Conservation (phyloP, 2,113 vertebrate genomes). For the Stercorarius parasiticus region DNA sequence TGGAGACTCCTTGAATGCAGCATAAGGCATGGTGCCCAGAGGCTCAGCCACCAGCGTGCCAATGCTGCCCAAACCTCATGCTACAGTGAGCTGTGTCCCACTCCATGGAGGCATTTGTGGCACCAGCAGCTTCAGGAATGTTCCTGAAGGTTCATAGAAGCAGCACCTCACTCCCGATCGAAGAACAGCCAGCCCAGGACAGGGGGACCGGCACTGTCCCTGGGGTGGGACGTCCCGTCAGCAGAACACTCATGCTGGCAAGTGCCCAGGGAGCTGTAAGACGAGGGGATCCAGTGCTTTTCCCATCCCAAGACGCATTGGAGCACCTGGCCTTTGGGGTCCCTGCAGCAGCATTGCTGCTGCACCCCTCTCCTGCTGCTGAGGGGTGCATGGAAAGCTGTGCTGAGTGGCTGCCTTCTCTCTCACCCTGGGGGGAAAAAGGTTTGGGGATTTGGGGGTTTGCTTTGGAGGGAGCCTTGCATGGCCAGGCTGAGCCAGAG, state of each 20-base stretch:
- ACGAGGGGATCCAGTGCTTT: neutral
- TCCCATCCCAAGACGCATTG: neutral
- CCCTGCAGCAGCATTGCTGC: neutral
- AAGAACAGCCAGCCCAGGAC: neutral
- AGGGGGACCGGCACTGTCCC: neutral
- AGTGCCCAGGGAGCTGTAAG: neutral
- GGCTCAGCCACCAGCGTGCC: neutral
- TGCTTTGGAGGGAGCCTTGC: neutral
- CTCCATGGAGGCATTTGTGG: neutral
- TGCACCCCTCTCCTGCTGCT: neutral
- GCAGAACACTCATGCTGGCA: neutral
- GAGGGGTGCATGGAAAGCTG: neutral
- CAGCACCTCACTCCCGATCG: neutral
- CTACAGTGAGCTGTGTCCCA: neutral
- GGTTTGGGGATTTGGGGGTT: neutral
- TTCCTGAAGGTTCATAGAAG: neutral
- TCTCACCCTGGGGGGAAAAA: neutral
- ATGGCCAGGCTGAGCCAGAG: neutral
- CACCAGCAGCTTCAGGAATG: neutral
- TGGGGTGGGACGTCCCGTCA: neutral
- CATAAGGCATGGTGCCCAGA: accelerated
- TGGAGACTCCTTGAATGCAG: neutral
- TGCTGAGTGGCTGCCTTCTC: neutral
- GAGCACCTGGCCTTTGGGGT: neutral
- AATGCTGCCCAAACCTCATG: neutral